Evolutionary conservation across 2,113 vertebrate species (phyloP).

Genomic region (Crotalus horridus): DNA sequence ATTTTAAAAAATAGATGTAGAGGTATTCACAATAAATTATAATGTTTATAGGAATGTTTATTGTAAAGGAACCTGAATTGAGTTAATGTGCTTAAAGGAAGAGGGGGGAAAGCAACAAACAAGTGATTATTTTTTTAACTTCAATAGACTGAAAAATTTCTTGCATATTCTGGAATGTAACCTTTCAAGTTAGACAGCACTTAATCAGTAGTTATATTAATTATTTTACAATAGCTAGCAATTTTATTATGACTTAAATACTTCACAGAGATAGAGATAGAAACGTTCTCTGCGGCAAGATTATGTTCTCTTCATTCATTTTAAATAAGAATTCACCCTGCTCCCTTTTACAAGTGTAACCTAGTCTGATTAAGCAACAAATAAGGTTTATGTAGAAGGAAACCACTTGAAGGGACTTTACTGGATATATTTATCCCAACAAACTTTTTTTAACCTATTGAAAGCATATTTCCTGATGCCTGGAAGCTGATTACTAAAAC

Average conservation of each 20-base stretch:
- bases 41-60: not conserved
- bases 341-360: not conserved
- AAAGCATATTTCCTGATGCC: not conserved
- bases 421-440: not conserved
- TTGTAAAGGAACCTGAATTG: not conserved
- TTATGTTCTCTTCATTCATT: not conserved
- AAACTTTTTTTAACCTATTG: not conserved
- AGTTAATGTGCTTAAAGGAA: not conserved
- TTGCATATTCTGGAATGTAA: not conserved
- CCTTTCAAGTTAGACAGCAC: constrained; percentile 8
- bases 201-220: not conserved
- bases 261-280: not conserved
- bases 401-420: not conserved
- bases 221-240: not conserved
- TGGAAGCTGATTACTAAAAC: not conserved
- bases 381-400: not conserved
- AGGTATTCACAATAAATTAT: not conserved
- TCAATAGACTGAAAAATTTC: not conserved
- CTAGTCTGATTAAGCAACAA: not conserved
- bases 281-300: not conserved
- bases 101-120: not conserved
- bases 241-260: not conserved
- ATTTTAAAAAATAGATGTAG: not conserved
- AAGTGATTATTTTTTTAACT: not conserved
- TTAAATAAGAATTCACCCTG: not conserved